Conservation (phyloP, 2,888 invertebrate genomes). For the Zaprionus obscuricornis region DNA sequence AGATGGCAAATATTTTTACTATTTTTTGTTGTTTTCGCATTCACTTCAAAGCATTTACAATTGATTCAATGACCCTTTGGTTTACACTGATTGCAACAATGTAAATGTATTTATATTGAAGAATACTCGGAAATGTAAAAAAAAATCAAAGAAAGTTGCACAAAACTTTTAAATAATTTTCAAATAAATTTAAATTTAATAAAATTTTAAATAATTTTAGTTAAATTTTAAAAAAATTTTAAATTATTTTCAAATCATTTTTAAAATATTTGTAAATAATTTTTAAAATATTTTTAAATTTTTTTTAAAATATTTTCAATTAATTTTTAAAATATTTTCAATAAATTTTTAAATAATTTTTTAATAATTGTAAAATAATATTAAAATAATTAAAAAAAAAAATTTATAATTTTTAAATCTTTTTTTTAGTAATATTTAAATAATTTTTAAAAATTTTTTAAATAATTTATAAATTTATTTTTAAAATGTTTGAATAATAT, state of each 20-base stretch:
- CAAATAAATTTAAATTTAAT: not conserved
- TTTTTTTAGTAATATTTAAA: too few relatives aligned
- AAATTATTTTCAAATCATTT: too few relatives aligned
- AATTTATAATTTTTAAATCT: too few relatives aligned
- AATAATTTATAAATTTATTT: too few relatives aligned
- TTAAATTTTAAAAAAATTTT: too few relatives aligned
- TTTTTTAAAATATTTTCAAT: not conserved
- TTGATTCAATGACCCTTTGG: slow-evolving; percentile 1
- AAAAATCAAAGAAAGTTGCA: not conserved
- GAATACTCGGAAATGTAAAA: not conserved
- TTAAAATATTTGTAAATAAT: not conserved
- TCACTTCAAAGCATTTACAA: slow-evolving; percentile 8
- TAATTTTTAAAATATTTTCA: too few relatives aligned
- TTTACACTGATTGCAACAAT: slow-evolving; percentile 22
- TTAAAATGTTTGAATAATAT: too few relatives aligned
- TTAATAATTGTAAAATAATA: too few relatives aligned
- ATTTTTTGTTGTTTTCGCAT: slow-evolving; percentile 6
- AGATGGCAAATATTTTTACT: slow-evolving; percentile 38
- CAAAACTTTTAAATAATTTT: not conserved
- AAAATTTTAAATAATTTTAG: not conserved
- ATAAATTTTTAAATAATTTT: too few relatives aligned
- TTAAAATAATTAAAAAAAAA: too few relatives aligned
- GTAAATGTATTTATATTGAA: not conserved
- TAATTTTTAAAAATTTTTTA: too few relatives aligned
- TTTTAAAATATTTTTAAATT: not conserved